Percentiles rank a stretch among this genome's conserved stretches.
Conservation (phyloP, 1,140 invertebrate species). For the Bombus ignitus region DNA sequence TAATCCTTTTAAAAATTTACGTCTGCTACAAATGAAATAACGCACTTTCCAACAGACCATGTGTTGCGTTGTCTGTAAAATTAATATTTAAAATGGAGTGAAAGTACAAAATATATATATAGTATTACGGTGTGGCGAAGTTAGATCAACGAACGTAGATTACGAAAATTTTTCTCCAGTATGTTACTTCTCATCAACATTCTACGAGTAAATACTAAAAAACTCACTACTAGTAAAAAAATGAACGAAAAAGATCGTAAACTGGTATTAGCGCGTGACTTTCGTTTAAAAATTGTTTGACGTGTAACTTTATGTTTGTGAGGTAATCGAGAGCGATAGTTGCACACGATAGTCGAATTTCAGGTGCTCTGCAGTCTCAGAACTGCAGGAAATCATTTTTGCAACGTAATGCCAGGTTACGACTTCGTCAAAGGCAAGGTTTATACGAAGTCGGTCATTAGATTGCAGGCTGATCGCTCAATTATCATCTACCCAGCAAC, state of each 20-base stretch:
- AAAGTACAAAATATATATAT: constrained; percentile 6
- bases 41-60: background rate
- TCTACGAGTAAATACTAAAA: background rate
- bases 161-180: background rate
- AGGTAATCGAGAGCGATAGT: background rate
- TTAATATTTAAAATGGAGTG: constrained; percentile 36
- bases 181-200: background rate
- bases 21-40: background rate
- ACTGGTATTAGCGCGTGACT: no score
- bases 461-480: constrained; percentile 25
- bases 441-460: constrained; percentile 24
- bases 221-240: no score
- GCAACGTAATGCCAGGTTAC: constrained; percentile 8
- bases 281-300: background rate
- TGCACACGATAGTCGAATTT: background rate
- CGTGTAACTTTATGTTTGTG: background rate
- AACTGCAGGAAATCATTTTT: constrained; percentile 25
- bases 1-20: background rate
- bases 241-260: no score
- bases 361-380: background rate
- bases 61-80: constrained; percentile 32
- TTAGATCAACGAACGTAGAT: background rate
- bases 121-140: background rate
- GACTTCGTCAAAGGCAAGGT: constrained; percentile 15
- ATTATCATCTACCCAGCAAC: constrained; percentile 27